Evolutionary conservation across 2,888 invertebrate genomes (phyloP), one percentile per base, ranked within the genome.

Genomic region (Drosophila prolongata): DNA sequence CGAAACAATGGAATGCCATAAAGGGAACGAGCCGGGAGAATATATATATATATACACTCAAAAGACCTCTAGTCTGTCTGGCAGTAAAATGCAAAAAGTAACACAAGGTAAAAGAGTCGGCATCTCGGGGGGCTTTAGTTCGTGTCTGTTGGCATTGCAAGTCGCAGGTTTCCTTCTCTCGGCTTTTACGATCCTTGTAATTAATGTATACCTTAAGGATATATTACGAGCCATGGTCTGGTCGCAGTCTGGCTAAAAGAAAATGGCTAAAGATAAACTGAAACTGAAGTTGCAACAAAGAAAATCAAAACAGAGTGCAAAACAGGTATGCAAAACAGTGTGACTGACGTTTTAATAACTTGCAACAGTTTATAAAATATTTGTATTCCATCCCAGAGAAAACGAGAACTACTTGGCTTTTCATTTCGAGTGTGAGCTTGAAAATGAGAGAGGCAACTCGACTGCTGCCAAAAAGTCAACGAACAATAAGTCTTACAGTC

Each of bases 131-230:
- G 67, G 24, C 8, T 43, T 37, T 11, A 10, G 47, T 24, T 65
- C 62, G 55, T 44, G 58, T 50, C 34, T 34, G 55, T 35, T 43
- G 49, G 54, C 49, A 40, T 37, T 54, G 75, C 40, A 46, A 43
- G 42, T 35, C 40, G 50, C 50, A 27, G 37, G 47, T 30, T 53
- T 19, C 27, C 47, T 19, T 34, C 30, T 10, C 40, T 27, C 59
- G 35, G 49, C 49, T 87, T 89, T 89, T 87, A 89, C 78, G 89
- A 85, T 72, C 82, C 70, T 65, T 68, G 89, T 89, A 84, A 84
- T 84, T 84, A 84, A 84, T 87, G 83, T 86, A 85, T 82, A 79
- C 89, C 84, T 88, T 79, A 77, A 88, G 86, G 87, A 86, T 79
- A 77, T 89, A 75, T 58, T 61, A 50, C 64, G 57, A 70, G 66